Conservation (phyloP, 1,140 invertebrate genomes). For the Trigoniulus corallinus region DNA sequence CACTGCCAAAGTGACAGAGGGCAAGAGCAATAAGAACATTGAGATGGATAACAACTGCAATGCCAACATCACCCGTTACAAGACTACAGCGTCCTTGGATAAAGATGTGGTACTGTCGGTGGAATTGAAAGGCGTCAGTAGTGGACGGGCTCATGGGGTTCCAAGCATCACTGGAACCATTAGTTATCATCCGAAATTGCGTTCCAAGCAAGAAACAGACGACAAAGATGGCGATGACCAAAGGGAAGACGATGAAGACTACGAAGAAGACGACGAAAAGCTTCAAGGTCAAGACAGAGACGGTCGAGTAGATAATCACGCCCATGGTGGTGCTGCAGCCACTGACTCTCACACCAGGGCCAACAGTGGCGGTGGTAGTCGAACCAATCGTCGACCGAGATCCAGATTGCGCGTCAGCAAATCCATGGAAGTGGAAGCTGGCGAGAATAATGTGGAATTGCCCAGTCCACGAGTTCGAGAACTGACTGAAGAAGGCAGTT, state of each 20-base stretch:
- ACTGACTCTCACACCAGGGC: too few relatives aligned
- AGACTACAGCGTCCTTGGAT: too few relatives aligned
- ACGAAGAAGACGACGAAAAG: conserved; percentile 4
- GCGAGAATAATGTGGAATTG: conserved; percentile 13
- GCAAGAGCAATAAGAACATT: not conserved
- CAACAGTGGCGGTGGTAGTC: not conserved
- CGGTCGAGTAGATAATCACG: too few relatives aligned
- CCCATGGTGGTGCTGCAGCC: too few relatives aligned
- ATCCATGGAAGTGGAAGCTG: not conserved
- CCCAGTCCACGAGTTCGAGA: conserved; percentile 19
- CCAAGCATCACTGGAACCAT: too few relatives aligned
- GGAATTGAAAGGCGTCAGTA: conserved; percentile 5
- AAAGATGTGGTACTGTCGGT: conserved; percentile 16
- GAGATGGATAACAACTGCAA: conserved; percentile 55
- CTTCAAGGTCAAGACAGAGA: not conserved
- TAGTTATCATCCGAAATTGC: not conserved
- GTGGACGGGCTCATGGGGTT: too few relatives aligned
- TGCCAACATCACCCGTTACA: conserved; percentile 31
- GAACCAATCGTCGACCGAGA: too few relatives aligned
- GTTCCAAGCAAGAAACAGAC: not conserved
- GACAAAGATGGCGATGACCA: conserved; percentile 9
- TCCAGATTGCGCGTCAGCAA: not conserved
- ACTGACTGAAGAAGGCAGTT: conserved; percentile 16
- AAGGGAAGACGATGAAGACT: conserved; percentile 2
- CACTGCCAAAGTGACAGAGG: not conserved